Base-by-base conservation (phyloP, 2,888 invertebrate species). In the Dolichopus griseipennis region DNA sequence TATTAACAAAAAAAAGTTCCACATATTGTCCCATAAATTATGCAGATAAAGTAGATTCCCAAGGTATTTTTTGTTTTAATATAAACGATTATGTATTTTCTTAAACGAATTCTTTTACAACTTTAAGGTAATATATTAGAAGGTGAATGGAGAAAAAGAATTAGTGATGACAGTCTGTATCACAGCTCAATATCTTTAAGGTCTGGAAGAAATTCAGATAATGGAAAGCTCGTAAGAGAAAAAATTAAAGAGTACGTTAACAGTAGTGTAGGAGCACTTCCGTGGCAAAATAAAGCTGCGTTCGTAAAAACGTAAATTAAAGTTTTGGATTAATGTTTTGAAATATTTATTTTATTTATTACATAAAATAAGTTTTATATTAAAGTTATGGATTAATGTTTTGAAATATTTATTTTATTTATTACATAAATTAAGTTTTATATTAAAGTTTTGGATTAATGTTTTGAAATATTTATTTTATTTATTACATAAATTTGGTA, bases 81-180 rank as follows among this genome's bases (percentile, higher is more conserved):
- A 7, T 9, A 34, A 34, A 34, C 9, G 5, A 34, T 34, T 34
- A 5, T 34, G 34, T 34, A 34, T 5, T 34, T 34, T 34, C 6
- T 34, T 34, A 34, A 34, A 34, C 9, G 9, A 34, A 10, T n/a
- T 61, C 2, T 61, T 18, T n/a, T 65, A 52, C 18, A 52, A 41
- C 21, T 43, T 34, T 34, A 34, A 34, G 68, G 64, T 41, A 62
- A 66, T 2, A 33, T 69, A 7, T 15, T 69, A 34, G 64, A 66
- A 69, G 69, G 70, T 3, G 66, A 68, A 68, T 69, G 68, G 70
- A 68, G 68, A 65, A 67, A 69, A 33, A 65, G 41, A 6, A 22
- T 65, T 27, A n/a, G 64, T 22, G 10, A 52, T 21, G 41, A 34
- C 61, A 20, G 52, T 61, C n/a, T 41, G 15, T 61, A 61, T n/a